A percentile compares a stretch with the other conserved stretches of the same genome.
phyloP scores from a whole-genome alignment of 2,113 vertebrate species.

The Corythoichthys intestinalis region DNA sequence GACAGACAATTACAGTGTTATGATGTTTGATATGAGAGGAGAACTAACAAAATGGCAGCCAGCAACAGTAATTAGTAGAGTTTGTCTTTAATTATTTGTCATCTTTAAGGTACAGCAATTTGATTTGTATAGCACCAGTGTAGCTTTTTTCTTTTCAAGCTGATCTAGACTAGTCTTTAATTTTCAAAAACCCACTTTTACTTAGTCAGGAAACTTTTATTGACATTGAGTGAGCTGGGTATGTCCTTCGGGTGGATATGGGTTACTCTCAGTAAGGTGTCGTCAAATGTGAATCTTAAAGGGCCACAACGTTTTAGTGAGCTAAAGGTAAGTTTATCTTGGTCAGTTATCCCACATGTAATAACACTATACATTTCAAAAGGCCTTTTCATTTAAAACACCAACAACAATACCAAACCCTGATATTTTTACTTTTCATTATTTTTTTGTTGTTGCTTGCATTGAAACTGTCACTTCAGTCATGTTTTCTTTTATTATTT shows the following conservation, averaged over 20 bases:
- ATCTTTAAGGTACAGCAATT: background rate
- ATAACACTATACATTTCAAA: no score
- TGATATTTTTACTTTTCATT: no score
- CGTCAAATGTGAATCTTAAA: no score
- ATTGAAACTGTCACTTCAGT: background rate
- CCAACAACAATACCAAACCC: no score
- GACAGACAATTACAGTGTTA: conserved; percentile 12
- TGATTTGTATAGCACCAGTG: background rate
- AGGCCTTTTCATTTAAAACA: background rate
- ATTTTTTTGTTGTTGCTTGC: no score
- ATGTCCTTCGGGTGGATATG: background rate
- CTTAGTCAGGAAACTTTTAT: background rate
- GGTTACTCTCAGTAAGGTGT: background rate
- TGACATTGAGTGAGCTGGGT: background rate
- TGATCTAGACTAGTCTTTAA: conserved; percentile 8
- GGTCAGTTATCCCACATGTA: no score
- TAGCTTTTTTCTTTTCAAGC: background rate
- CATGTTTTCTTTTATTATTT: background rate
- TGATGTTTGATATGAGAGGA: conserved; percentile 3
- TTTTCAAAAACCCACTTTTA: background rate
- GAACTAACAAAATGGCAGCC: background rate
- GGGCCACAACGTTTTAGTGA: no score
- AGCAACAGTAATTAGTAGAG: conserved; percentile 4
- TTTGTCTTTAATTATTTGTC: conserved; percentile 4
- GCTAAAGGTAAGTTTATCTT: no score